Base-by-base conservation (phyloP, 1,140 invertebrate species). In the Drosophila tani region DNA sequence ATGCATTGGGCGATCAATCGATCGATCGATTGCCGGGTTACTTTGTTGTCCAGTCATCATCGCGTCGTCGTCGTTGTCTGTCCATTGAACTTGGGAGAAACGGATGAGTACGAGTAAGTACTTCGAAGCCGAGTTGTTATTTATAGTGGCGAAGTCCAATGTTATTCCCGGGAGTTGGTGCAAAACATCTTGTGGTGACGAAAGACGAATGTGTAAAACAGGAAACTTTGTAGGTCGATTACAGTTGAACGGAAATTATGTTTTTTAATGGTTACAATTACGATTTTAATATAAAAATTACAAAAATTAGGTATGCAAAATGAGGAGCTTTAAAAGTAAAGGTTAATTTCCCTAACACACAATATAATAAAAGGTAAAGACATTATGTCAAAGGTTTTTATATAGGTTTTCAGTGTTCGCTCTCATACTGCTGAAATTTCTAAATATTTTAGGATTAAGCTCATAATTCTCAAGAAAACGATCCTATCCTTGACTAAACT, bases 31-130 rank as follows among this genome's bases (percentile, higher is more conserved):
- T 67, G 59, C 47, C 74, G 55, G 60, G 58, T 51, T 50, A 58
- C 49, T 50, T 62, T 49, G 51, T 69, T 76, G 77, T 56, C 75
- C 62, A 82, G 81, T 84, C 81, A 84, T 66, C 63, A 47, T 49
- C 59, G 59, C 17, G 51, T 55, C 53, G 53, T 21, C 5, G 12
- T 14, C 35, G 35, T 5, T 38, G 40, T 63, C 77, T 84, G 81
- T 73, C 77, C 81, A 84, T 84, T 84, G 81, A 84, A 84, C 81
- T 77, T 83, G 81, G 50, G 40, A 59, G 67, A 51, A 69, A 59
- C 57, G 17, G 29, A 49, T 3, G 21, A 21, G 32, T 40, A 51
- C 15, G 32, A n/a, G 47, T 35, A 29, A n/a, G 46, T 35, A 29
- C 46, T 47, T 29, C 17, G 12, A 43, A 15, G 53, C 53, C 32